Evolutionary conservation across 2,888 invertebrate species (phyloP).

Genomic region (Spodoptera exigua): DNA sequence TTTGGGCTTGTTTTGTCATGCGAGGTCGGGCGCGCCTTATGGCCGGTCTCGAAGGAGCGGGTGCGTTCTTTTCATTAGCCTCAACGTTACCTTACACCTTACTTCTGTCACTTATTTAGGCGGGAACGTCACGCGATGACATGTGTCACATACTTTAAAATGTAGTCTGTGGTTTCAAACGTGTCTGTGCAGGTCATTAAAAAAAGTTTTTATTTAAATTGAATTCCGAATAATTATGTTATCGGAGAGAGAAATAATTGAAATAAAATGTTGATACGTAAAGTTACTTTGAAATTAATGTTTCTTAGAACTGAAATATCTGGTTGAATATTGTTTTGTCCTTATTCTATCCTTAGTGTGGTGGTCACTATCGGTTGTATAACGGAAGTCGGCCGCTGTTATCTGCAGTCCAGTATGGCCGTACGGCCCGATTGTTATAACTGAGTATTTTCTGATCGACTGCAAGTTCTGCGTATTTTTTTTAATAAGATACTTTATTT

Average conservation of each 20-base stretch:
- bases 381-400: conserved; percentile 77
- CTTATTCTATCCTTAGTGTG: conserved; percentile 66
- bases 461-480: conserved; percentile 15
- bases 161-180: conserved; percentile 36
- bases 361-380: conserved; percentile 65
- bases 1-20: conserved; percentile 65
- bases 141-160: conserved; percentile 36
- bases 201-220: conserved; percentile 9
- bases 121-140: conserved; percentile 82
- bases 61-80: conserved; percentile 85
- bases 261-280: too few species aligned
- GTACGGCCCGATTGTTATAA: conserved; percentile 55
- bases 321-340: conserved; percentile 61
- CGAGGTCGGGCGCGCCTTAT: conserved; percentile 76
- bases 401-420: conserved; percentile 63
- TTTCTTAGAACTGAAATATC: conserved; percentile 63
- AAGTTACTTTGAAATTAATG: conserved; percentile 29
- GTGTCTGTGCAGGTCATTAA: conserved; percentile 9
- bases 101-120: conserved; percentile 83
- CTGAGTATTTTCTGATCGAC: conserved; percentile 52
- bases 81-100: conserved; percentile 72
- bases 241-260: conserved; percentile 5
- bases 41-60: conserved; percentile 86
- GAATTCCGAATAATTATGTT: conserved; percentile 16
- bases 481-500: too few species aligned